Conservation (phyloP, 2,113 vertebrate genomes). For the Speoplatyrhinus poulsoni region DNA sequence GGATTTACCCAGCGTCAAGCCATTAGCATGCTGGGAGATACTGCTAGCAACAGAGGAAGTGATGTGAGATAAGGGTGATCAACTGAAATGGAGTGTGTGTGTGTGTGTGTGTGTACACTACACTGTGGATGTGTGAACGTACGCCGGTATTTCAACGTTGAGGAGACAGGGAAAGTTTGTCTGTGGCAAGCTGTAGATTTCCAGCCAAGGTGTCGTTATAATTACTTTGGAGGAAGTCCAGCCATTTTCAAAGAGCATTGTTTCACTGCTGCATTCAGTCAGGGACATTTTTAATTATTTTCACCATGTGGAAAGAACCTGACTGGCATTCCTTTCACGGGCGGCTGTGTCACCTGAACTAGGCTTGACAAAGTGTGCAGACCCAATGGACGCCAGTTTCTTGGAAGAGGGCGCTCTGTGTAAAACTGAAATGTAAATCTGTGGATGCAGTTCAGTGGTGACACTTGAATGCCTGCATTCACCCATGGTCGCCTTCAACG, state of each 20-base stretch:
- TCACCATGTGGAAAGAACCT: constrained; percentile 49
- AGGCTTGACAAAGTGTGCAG: constrained; percentile 3
- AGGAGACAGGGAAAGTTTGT: constrained; percentile 39
- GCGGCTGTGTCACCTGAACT: constrained; percentile 14
- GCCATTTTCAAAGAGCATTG: constrained; percentile 45
- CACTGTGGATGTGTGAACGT: not conserved
- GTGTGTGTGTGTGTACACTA: constrained; percentile 6
- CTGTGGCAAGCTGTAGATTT: constrained; percentile 48
- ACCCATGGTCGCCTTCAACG: too few relatives aligned
- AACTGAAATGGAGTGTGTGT: not conserved
- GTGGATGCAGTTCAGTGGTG: not conserved
- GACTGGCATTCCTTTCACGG: constrained; percentile 38
- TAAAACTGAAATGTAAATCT: not conserved
- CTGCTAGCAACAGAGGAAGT: constrained; percentile 16
- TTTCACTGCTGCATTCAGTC: constrained; percentile 56
- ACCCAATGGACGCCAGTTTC: not conserved
- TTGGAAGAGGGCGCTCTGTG: constrained; percentile 4
- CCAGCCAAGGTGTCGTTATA: constrained; percentile 66
- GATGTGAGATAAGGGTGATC: not conserved
- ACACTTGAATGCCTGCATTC: not conserved
- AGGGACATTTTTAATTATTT: constrained; percentile 65
- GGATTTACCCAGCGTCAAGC: not conserved
- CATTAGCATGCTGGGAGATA: constrained; percentile 46
- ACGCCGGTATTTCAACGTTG: not conserved
- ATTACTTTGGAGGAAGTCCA: constrained; percentile 72